Percentiles rank a stretch among this genome's conserved stretches.
Conservation (phyloP, 2,113 vertebrate species). For the Phrynocephalus versicolor region DNA sequence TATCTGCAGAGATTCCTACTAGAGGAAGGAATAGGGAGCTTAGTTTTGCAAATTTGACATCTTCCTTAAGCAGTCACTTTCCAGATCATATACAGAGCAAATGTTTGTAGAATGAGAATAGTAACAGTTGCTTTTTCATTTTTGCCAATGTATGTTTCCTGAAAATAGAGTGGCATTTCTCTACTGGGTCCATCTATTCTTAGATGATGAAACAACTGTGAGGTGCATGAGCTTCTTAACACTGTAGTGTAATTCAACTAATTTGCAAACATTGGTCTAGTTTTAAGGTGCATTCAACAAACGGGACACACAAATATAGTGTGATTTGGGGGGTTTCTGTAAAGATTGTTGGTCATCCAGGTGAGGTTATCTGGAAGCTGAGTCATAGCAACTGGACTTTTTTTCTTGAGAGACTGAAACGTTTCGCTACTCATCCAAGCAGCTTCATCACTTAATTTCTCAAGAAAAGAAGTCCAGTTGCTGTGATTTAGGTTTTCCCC, state of each 20-base stretch:
- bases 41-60: neutral
- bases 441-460: no score
- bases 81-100: neutral
- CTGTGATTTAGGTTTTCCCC: no score
- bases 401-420: no score
- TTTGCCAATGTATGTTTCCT: neutral
- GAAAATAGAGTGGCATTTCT: neutral
- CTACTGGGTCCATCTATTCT: neutral
- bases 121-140: neutral
- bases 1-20: neutral
- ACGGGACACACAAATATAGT: neutral
- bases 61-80: neutral
- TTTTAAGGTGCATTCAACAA: neutral
- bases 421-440: no score
- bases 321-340: no score
- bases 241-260: neutral
- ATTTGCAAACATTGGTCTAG: neutral
- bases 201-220: neutral
- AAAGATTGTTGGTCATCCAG: no score
- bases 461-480: no score
- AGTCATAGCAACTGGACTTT: no score
- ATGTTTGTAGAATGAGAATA: neutral
- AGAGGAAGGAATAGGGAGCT: neutral
- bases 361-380: no score
- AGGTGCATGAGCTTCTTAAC: neutral